Evolutionary conservation across 2,888 invertebrate species (phyloP).

Genomic region (Scaptomyza flava): DNA sequence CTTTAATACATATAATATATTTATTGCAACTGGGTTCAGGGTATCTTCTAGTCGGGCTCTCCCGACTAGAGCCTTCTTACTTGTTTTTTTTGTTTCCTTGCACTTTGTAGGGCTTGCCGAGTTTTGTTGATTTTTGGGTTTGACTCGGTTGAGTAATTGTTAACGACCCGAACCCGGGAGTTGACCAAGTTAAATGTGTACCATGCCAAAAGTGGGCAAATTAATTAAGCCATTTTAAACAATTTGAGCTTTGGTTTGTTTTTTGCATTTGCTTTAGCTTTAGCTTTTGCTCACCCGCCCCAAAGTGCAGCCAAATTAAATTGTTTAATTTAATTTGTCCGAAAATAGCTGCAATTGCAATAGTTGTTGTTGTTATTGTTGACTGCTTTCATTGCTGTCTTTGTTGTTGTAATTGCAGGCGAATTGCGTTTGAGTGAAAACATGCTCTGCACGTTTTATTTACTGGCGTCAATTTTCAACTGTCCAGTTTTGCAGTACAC

Average conservation of each 20-base stretch:
- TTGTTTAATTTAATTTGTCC: slow-evolving; percentile 74
- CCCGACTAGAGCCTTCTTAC: no score
- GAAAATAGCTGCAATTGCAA: slow-evolving; percentile 54
- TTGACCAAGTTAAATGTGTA: slow-evolving; percentile 62
- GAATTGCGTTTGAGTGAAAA: slow-evolving; percentile 61
- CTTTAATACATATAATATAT: no score
- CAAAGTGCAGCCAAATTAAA: slow-evolving; percentile 76
- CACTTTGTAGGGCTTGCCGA: slow-evolving; percentile 61
- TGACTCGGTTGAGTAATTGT: slow-evolving; percentile 59
- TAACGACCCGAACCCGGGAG: slow-evolving; percentile 55
- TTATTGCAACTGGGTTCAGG: no score
- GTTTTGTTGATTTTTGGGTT: slow-evolving; percentile 45
- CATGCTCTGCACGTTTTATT: slow-evolving; percentile 49
- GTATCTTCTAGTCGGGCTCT: no score
- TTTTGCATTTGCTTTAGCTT: slow-evolving; percentile 14
- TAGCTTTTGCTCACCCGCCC: slow-evolving; percentile 24
- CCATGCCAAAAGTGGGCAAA: slow-evolving; percentile 72
- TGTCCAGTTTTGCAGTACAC: slow-evolving; percentile 31
- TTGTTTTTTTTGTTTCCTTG: slow-evolving; percentile 7
- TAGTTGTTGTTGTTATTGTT: slow-evolving; percentile 16
- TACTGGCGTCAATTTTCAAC: slow-evolving; percentile 48
- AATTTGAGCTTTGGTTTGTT: slow-evolving; percentile 57
- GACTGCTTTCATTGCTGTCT: slow-evolving; percentile 6
- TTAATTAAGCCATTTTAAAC: slow-evolving; percentile 77
- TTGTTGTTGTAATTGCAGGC: slow-evolving; percentile 53